Evolutionary conservation across 2,888 invertebrate species (phyloP).

Genomic region (Antheraea yamamai): DNA sequence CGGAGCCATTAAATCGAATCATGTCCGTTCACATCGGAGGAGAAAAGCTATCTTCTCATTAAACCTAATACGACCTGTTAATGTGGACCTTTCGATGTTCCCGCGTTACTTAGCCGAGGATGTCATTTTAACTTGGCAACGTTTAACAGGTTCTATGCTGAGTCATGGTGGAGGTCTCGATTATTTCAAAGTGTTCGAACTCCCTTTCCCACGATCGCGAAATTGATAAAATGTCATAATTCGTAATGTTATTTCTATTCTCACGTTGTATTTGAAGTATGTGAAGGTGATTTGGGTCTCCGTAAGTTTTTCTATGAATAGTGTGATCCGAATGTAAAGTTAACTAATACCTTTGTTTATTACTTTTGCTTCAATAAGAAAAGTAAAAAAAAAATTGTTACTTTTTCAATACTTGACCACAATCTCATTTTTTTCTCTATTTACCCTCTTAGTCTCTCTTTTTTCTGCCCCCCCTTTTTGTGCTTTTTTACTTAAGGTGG

Average conservation of each 20-base stretch:
- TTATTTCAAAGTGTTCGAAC: slow-evolving; percentile 56
- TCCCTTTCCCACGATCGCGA: slow-evolving; percentile 77
- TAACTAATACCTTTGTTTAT: too few relatives aligned
- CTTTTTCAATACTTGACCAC: too few relatives aligned
- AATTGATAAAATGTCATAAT: slow-evolving; percentile 58
- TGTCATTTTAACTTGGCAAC: slow-evolving; percentile 34
- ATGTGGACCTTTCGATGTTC: not conserved
- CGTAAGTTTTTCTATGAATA: slow-evolving; percentile 7
- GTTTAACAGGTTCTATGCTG: slow-evolving; percentile 62
- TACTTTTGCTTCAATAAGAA: too few relatives aligned
- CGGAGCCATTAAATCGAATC: slow-evolving; percentile 76
- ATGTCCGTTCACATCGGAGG: slow-evolving; percentile 72
- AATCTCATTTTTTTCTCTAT: too few relatives aligned
- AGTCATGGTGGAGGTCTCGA: slow-evolving; percentile 60
- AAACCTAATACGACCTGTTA: slow-evolving; percentile 41
- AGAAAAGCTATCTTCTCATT: slow-evolving; percentile 78
- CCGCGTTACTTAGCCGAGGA: not conserved
- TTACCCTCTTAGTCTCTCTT: too few relatives aligned
- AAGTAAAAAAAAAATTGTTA: too few relatives aligned
- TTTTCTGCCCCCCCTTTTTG: too few relatives aligned
- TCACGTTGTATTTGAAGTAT: slow-evolving; percentile 24
- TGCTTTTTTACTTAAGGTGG: too few relatives aligned
- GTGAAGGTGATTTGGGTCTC: slow-evolving; percentile 2
- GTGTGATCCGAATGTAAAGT: not conserved
- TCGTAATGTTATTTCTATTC: slow-evolving; percentile 30